phyloP scores from a whole-genome alignment of 2,113 vertebrate species.

The Festucalex cinctus region DNA sequence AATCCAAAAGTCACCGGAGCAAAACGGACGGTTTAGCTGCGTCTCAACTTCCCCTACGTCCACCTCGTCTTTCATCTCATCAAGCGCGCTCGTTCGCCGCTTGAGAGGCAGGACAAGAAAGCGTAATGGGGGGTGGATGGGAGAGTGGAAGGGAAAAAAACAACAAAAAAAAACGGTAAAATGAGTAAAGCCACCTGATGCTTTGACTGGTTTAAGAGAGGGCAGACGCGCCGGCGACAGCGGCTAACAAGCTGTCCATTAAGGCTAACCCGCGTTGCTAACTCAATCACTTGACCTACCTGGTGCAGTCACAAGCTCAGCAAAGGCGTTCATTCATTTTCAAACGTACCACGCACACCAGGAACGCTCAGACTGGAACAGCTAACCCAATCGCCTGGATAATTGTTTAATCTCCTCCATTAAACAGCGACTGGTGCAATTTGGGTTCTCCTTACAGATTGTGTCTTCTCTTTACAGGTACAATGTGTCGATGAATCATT shows the following conservation, averaged over 20 bases:
- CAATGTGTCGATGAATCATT: constrained; percentile 12
- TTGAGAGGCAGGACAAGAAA: constrained; percentile 19
- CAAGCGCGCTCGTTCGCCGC: not conserved
- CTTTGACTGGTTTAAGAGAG: constrained; percentile 52
- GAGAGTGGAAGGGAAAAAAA: not conserved
- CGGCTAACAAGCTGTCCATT: constrained; percentile 60
- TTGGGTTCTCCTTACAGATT: constrained; percentile 52
- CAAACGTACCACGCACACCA: constrained; percentile 4
- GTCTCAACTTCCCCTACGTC: not conserved
- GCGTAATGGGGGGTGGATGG: constrained; percentile 11
- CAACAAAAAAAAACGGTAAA: constrained; percentile 11
- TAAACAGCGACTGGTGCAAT: constrained; percentile 67
- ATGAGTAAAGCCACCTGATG: constrained; percentile 49
- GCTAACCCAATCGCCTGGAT: constrained; percentile 70
- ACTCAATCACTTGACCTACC: constrained; percentile 46
- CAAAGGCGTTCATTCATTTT: constrained; percentile 14
- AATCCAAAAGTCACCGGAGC: constrained; percentile 47
- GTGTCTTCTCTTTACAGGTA: constrained; percentile 10
- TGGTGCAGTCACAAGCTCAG: constrained; percentile 29
- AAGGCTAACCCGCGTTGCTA: constrained; percentile 43
- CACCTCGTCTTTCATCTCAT: constrained; percentile 49
- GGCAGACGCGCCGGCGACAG: constrained; percentile 39
- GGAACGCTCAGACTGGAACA: constrained; percentile 42
- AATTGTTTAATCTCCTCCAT: constrained; percentile 75
- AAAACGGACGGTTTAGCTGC: constrained; percentile 23